Evolutionary conservation across 2,113 vertebrate genomes (phyloP).

Genomic region (Gracilinanus agilis): DNA sequence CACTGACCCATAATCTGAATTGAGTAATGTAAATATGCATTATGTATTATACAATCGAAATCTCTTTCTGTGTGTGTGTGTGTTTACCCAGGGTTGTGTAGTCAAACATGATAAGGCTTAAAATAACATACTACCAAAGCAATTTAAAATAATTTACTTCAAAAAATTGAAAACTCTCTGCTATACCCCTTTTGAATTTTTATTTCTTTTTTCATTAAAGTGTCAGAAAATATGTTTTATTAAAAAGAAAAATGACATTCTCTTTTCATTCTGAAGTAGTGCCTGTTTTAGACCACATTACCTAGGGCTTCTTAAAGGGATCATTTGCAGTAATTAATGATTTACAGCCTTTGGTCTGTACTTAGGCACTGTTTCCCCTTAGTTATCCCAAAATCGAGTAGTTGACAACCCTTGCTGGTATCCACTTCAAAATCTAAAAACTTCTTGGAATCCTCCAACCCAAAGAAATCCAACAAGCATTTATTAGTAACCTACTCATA

Average conservation of each 20-base stretch:
- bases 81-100: neutral
- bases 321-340: neutral
- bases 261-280: neutral
- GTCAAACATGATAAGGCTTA: neutral
- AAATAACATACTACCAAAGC: neutral
- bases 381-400: neutral
- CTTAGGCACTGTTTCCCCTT: neutral
- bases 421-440: neutral
- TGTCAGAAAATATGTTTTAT: neutral
- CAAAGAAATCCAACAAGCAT: neutral
- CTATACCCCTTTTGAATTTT: neutral
- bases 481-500: neutral
- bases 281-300: neutral
- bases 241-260: neutral
- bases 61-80: neutral
- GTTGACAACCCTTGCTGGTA: neutral
- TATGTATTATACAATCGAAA: neutral
- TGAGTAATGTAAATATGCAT: neutral
- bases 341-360: neutral
- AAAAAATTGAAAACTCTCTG: neutral
- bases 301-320: neutral
- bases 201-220: neutral
- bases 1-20: neutral
- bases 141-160: neutral
- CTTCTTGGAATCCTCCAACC: neutral